Evolutionary conservation across 1,140 invertebrate species (phyloP), one percentile per base, ranked within the genome.

Genomic region (Temnothorax longispinosus): DNA sequence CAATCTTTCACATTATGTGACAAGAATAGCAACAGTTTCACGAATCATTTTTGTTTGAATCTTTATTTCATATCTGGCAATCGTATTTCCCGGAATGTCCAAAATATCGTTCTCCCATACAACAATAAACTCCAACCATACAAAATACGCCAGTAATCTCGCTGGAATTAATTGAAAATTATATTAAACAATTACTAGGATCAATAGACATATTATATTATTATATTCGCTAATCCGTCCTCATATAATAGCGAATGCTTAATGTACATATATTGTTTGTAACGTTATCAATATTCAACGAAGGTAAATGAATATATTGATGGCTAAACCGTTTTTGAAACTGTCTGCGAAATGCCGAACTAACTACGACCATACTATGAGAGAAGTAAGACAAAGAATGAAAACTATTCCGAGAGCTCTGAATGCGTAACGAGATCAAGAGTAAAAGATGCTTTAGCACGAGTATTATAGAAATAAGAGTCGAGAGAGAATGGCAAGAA

Each of bases 101-200:
- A 3, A 58, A 74, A 74, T 47, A 74, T 82, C 41, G n/a, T 74
- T 74, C 38, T 47, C 69, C 52, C 18, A 35, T 47, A 21, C 21
- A 58, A 82, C 10, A 52, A 74, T 82, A 18, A 72, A 72, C 47
- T 82, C 67, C 35, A 11, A 10, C 64, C 50, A 38, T 47, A 60
- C 44, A 41, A 74, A 72, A 74, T 60, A 47, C 52, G 27, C 52
- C 54, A 74, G 41, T 74, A 82, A 82, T 74, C 65, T 81, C 52
- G 27, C 41, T 44, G 76, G 76, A 67, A 82, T 82, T 82, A 82
- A 82, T 81, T 60, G 80, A 82, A 60, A 82, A 82, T 82, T 82
- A 82, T 72, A 82, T 47, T 32, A 6, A 82, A 82, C 80, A 82
- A 82, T 82, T 74, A 82, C 80, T 82, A 82, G 67, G 41, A 82